These are phyloP conservation scores for Apogon talboti DNA, from an alignment of 2,797 vertebrate species.

Conservation along the genomic window DNA sequence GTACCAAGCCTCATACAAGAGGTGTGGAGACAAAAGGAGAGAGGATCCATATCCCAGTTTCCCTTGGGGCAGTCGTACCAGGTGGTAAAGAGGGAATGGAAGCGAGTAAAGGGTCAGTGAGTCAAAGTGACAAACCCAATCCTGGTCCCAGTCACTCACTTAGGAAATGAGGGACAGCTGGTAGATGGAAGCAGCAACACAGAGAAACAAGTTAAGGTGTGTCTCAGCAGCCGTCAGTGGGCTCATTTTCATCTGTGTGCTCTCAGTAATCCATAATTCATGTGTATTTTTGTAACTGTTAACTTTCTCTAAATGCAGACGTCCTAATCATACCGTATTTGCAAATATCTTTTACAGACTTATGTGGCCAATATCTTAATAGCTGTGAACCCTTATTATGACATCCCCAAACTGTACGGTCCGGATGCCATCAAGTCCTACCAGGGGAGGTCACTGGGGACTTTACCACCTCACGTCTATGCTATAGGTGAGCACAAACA, in stretches of 20 bases:
- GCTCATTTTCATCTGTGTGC: constrained; percentile 33
- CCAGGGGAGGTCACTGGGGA: constrained; percentile 93
- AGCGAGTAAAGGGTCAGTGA: constrained; percentile 41
- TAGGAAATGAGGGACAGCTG: constrained; percentile 68
- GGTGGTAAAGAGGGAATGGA: constrained; percentile 57
- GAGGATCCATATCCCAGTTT: constrained; percentile 32
- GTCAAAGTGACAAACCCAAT: constrained; percentile 57
- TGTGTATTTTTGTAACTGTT: constrained; percentile 2
- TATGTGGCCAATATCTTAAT: constrained; percentile 99
- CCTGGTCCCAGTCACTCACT: constrained; percentile 58
- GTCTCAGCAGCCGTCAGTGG: constrained; percentile 13
- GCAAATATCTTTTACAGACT: constrained; percentile 82
- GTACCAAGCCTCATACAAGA: not conserved
- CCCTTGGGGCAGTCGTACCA: constrained; percentile 48
- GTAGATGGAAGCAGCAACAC: constrained; percentile 35
- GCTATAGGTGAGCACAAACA: constrained; percentile 88
- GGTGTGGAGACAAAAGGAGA: constrained; percentile 36
- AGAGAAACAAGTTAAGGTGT: constrained; percentile 37
- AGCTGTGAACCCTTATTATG: constrained; percentile 97
- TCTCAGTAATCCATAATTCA: constrained; percentile 31
- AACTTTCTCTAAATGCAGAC: constrained; percentile 22
- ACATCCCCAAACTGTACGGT: constrained; percentile 94
- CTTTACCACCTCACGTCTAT: constrained; percentile 94
- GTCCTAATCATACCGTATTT: constrained; percentile 6
- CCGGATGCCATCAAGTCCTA: constrained; percentile 92